Percentiles rank a stretch among this genome's conserved stretches.
phyloP scores from a whole-genome alignment of 2,797 vertebrate genomes.

The Pseudotriccus pelzelni region DNA sequence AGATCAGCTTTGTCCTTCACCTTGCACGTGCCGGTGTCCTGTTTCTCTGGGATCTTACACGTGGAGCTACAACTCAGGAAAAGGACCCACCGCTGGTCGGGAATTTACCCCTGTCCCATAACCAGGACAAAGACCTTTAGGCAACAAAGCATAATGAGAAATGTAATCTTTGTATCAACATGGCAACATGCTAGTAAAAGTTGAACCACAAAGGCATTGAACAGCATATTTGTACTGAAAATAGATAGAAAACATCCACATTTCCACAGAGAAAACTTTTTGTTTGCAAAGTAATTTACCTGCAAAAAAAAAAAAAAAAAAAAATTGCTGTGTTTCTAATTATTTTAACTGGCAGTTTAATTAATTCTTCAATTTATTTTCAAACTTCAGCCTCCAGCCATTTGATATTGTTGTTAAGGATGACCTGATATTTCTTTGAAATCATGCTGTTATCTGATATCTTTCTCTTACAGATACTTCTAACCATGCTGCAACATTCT shows the following conservation, averaged over 20 bases:
- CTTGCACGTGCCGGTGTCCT: too few species aligned
- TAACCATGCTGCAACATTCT: neutral
- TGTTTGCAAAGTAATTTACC: neutral
- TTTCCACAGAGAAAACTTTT: neutral
- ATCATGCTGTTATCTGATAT: neutral
- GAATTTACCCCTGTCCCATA: too few species aligned
- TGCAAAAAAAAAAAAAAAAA: slow-evolving; percentile 42
- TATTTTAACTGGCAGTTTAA: slow-evolving; percentile 36
- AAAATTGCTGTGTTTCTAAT: slow-evolving; percentile 1
- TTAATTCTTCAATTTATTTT: slow-evolving; percentile 55
- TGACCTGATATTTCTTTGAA: neutral
- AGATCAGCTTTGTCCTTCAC: too few species aligned
- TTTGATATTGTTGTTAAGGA: neutral
- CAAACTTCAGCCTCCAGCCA: neutral
- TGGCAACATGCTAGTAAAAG: neutral
- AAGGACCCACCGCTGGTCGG: too few species aligned
- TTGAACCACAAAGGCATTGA: neutral
- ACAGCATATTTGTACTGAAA: neutral
- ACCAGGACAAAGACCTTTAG: too few species aligned
- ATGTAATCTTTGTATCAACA: neutral
- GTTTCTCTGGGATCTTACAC: too few species aligned
- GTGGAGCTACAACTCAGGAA: too few species aligned
- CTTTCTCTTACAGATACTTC: neutral
- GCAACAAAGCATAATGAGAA: neutral
- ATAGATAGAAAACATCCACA: neutral